Evolutionary conservation across 2,888 invertebrate genomes (phyloP), one percentile per base, ranked within the genome.

Genomic region (Thelaira solivaga): DNA sequence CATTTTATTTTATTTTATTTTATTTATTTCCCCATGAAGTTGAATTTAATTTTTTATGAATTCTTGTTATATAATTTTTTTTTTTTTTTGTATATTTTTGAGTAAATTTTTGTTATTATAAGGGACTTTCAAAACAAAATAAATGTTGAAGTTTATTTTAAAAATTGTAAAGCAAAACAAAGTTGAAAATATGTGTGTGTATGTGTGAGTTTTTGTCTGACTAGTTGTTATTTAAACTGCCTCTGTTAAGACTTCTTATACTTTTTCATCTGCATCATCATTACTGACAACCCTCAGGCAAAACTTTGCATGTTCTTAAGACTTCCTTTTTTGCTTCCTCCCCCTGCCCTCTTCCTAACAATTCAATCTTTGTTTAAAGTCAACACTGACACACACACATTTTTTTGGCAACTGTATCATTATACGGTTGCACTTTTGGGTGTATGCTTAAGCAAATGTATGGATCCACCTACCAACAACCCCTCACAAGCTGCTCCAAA

Each of bases 401-500:
- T 36, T 80, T 80, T 83, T 80, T 83, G 86, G 83, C 79, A n/a
- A 85, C 84, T 85, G 83, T 88, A 85, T 88, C 85, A 88, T 88
- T 88, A 88, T 86, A 83, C 88, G 86, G 88, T 88, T 88, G 88
- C 88, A 88, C 83, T 86, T 88, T 86, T 82, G 83, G 86, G 86
- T 84, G 73, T 76, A 68, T 72, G 80, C 72, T 76, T 55, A 11
- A 51, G 47, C 68, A 72, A 79, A 76, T 76, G 64, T 71, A 57
- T 55, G 53, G 79, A 36, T 13, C 65, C 75, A 74, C 75, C 75
- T 69, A 49, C 47, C 74, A 75, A 16, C 68, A 73, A 39, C 69
- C 65, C 62, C 67, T 34, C 4, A 22, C 20, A 31, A n/a, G n/a
- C 7, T 0, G n/a, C n/a, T 43, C 45, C 39, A 49, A 43, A 24